Conservation (phyloP, 2,888 invertebrate genomes). For the Bimastos eiseni region DNA sequence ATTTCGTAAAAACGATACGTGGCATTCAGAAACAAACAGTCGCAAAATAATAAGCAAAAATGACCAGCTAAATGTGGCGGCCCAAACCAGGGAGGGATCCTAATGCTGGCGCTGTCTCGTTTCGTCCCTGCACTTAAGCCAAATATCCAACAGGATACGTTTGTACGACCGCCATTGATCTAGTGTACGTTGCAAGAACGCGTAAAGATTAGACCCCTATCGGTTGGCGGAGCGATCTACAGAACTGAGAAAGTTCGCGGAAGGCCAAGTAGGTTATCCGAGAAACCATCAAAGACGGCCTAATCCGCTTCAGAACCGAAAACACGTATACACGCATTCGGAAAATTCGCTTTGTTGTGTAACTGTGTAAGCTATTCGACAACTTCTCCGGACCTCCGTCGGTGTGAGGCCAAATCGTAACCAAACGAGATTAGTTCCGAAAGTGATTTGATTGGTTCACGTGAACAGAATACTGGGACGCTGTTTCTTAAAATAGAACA, state of each 20-base stretch:
- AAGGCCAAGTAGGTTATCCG: neutral
- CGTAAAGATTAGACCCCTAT: conserved; percentile 13
- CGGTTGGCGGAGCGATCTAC: neutral
- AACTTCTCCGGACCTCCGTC: neutral
- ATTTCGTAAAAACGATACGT: too few species aligned
- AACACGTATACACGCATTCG: neutral
- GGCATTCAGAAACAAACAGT: too few species aligned
- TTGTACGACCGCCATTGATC: neutral
- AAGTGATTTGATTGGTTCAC: neutral
- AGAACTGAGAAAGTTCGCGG: neutral
- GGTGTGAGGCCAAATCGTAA: neutral
- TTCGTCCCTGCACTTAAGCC: neutral
- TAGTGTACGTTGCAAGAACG: neutral
- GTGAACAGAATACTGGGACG: neutral
- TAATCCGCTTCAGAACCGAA: neutral
- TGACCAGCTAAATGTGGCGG: neutral
- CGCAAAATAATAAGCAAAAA: too few species aligned
- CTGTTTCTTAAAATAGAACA: neutral
- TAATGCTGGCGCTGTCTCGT: neutral
- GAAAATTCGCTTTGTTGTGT: neutral
- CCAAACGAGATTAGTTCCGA: neutral
- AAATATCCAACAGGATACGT: neutral
- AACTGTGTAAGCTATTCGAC: conserved; percentile 7
- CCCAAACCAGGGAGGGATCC: neutral
- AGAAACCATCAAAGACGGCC: neutral